Evolutionary conservation across 2,113 vertebrate genomes (phyloP).

Genomic region (Felis chaus): DNA sequence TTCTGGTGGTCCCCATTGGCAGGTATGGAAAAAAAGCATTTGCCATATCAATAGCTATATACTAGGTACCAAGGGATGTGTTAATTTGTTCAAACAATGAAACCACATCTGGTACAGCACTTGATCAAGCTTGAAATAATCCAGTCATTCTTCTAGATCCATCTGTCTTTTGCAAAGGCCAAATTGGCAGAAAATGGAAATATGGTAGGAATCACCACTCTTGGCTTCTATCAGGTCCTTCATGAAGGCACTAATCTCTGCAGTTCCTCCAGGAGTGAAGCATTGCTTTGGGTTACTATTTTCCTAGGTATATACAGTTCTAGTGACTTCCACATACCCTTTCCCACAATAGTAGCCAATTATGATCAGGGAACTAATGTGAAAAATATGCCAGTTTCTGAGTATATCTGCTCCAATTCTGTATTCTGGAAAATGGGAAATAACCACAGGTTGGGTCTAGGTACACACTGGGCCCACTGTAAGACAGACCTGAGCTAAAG

Average conservation of each 20-base stretch:
- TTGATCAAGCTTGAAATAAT: not conserved
- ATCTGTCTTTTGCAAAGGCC: not conserved
- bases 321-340: not conserved
- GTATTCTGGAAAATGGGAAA: not conserved
- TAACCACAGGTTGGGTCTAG: not conserved
- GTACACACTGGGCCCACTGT: not conserved
- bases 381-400: not conserved
- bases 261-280: not conserved
- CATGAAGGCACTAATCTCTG: not conserved
- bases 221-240: conserved; percentile 5
- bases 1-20: not conserved
- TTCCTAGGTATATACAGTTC: not conserved
- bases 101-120: not conserved
- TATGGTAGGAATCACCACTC: not conserved
- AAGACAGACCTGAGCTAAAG: not conserved
- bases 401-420: not conserved
- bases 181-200: not conserved
- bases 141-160: not conserved
- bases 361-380: not conserved
- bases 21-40: not conserved
- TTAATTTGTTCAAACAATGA: not conserved
- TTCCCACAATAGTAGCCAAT: not conserved
- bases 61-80: not conserved
- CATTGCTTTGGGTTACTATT: not conserved
- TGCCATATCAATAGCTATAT: not conserved